These are phyloP conservation scores for Trachymyrmex septentrionalis DNA, from an alignment of 1,140 invertebrate species.

Conservation along the genomic window DNA sequence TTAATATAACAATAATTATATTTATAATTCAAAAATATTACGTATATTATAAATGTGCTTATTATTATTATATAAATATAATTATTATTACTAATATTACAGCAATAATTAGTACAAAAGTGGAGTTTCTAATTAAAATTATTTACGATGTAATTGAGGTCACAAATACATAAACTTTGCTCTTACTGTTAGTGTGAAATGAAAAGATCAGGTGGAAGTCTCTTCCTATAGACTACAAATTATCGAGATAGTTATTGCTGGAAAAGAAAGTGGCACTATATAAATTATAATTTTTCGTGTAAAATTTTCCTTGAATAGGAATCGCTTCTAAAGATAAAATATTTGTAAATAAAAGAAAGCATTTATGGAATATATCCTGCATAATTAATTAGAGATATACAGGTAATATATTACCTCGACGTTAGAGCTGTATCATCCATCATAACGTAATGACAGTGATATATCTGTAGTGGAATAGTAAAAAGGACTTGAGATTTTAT, in stretches of 20 bases:
- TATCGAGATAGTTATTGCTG: not conserved
- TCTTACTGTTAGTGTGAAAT: too few relatives aligned
- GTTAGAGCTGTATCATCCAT: conserved; percentile 29
- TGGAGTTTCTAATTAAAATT: too few relatives aligned
- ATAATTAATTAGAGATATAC: conserved; percentile 45
- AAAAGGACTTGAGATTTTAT: conserved; percentile 39
- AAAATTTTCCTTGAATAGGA: not conserved
- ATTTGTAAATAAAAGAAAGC: not conserved
- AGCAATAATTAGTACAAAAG: too few relatives aligned
- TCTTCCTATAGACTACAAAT: not conserved
- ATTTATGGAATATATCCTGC: not conserved
- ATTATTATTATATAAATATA: too few relatives aligned
- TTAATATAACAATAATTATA: too few relatives aligned
- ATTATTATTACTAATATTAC: too few relatives aligned
- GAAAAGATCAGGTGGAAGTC: not conserved
- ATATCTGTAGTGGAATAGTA: conserved; percentile 22
- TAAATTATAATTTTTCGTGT: not conserved
- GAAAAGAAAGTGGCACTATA: not conserved
- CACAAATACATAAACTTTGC: too few relatives aligned
- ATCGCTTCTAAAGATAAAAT: conserved; percentile 3
- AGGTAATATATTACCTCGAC: conserved; percentile 19
- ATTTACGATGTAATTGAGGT: too few relatives aligned
- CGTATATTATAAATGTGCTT: too few relatives aligned
- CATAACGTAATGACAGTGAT: conserved; percentile 36
- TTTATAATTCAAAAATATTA: too few relatives aligned